Percentiles rank a stretch among this genome's conserved stretches.
Evolutionary conservation across 2,888 invertebrate species (phyloP).

Genomic region (Xestia rhomboidea): DNA sequence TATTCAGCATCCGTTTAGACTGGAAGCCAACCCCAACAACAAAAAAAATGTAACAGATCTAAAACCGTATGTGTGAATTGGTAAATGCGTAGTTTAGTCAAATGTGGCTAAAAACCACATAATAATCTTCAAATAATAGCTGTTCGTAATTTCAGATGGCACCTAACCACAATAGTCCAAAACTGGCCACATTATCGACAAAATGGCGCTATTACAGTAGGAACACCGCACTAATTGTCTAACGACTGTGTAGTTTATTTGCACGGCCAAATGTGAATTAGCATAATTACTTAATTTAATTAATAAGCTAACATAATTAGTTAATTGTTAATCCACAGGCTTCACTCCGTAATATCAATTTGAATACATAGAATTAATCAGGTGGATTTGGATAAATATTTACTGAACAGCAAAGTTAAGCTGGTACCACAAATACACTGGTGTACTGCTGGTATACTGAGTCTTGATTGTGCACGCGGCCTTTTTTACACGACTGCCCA

Average conservation of each 20-base stretch:
- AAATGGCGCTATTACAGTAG: constrained; percentile 30
- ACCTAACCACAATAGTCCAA: constrained; percentile 37
- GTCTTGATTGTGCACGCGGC: no score
- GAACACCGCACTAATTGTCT: constrained; percentile 30
- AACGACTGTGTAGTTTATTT: constrained; percentile 48
- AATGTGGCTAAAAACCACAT: not conserved
- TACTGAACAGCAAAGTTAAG: not conserved
- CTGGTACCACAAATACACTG: not conserved
- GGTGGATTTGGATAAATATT: not conserved
- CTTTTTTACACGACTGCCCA: no score
- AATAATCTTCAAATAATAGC: constrained; percentile 28
- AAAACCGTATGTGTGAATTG: not conserved
- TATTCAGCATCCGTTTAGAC: no score
- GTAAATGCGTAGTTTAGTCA: not conserved
- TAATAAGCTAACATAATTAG: constrained; percentile 60
- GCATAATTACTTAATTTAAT: constrained; percentile 57
- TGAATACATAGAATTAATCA: not conserved
- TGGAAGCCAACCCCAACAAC: no score
- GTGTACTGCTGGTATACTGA: not conserved
- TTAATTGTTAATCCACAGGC: constrained; percentile 43
- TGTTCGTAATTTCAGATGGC: constrained; percentile 19
- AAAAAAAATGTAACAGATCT: not conserved
- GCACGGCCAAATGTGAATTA: constrained; percentile 46
- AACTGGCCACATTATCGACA: constrained; percentile 45
- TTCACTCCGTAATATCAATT: constrained; percentile 20